These are phyloP conservation scores for Lordiphosa stackelbergi DNA, from an alignment of 1,140 invertebrate species.

Conservation along the genomic window DNA sequence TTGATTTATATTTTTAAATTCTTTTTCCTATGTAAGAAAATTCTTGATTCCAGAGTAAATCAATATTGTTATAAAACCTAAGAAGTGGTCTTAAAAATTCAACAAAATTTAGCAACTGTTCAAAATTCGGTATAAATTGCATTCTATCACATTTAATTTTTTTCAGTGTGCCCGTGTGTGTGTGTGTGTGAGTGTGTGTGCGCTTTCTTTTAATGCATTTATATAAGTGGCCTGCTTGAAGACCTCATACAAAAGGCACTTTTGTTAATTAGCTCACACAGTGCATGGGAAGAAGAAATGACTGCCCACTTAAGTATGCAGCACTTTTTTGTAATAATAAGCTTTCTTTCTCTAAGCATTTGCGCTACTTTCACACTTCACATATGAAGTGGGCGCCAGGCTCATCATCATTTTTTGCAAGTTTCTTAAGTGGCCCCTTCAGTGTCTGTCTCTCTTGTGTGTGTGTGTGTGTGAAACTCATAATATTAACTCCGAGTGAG, in stretches of 20 bases:
- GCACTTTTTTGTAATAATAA: slow-evolving; percentile 45
- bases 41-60: no score
- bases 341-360: slow-evolving; percentile 31
- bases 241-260: slow-evolving; percentile 61
- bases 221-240: slow-evolving; percentile 65
- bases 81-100: no score
- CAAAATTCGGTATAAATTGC: no score
- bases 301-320: slow-evolving; percentile 40
- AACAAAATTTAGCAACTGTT: no score
- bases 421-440: slow-evolving; percentile 52
- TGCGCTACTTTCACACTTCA: slow-evolving; percentile 47
- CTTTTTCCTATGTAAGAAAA: no score
- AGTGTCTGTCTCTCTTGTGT: neutral
- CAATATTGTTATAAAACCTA: no score
- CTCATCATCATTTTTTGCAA: neutral
- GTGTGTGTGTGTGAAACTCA: slow-evolving; percentile 40
- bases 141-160: neutral
- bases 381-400: slow-evolving; percentile 29
- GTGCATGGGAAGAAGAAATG: slow-evolving; percentile 4
- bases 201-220: slow-evolving; percentile 61
- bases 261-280: slow-evolving; percentile 64
- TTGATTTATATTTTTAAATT: no score
- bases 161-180: slow-evolving; percentile 13
- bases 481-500: slow-evolving; percentile 38
- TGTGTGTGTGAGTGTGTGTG: slow-evolving; percentile 18